These are phyloP conservation scores for Ursus arctos DNA, from an alignment of 2,113 vertebrate species.

Conservation along the genomic window DNA sequence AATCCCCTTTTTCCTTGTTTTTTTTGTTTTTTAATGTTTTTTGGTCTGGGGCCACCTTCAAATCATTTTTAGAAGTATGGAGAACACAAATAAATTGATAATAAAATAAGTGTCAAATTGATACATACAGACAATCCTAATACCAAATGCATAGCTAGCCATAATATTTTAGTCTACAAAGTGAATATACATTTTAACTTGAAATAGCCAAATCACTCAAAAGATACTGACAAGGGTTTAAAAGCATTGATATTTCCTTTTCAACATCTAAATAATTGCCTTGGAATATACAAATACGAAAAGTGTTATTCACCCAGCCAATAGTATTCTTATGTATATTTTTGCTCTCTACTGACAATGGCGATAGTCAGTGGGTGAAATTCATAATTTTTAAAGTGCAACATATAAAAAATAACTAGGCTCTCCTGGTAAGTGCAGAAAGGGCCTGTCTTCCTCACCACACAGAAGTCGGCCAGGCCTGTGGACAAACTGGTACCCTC, in stretches of 20 bases:
- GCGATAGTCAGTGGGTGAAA: neutral
- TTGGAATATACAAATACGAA: slow-evolving; percentile 27
- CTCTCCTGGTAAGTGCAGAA: neutral
- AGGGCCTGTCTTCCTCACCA: neutral
- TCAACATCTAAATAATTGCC: slow-evolving; percentile 66
- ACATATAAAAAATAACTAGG: slow-evolving; percentile 42
- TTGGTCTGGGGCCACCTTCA: slow-evolving; percentile 1
- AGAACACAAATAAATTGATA: slow-evolving; percentile 38
- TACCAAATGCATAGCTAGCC: neutral
- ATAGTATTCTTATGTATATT: slow-evolving; percentile 4
- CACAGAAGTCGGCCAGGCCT: neutral
- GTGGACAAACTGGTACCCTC: neutral
- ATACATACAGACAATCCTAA: slow-evolving; percentile 16
- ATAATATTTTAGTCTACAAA: slow-evolving; percentile 21
- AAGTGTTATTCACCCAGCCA: slow-evolving; percentile 28
- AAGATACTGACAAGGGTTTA: slow-evolving; percentile 25
- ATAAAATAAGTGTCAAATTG: slow-evolving; percentile 15
- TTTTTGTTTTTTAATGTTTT: slow-evolving; percentile 34
- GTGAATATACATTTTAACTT: neutral
- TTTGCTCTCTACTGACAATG: neutral
- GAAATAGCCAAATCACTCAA: neutral
- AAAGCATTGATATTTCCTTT: slow-evolving; percentile 43
- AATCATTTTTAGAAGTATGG: slow-evolving; percentile 59
- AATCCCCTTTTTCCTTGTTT: neutral
- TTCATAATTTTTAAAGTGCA: slow-evolving; percentile 31